Conservation (phyloP, 2,113 vertebrate genomes). For the Pycnonotus jocosus region DNA sequence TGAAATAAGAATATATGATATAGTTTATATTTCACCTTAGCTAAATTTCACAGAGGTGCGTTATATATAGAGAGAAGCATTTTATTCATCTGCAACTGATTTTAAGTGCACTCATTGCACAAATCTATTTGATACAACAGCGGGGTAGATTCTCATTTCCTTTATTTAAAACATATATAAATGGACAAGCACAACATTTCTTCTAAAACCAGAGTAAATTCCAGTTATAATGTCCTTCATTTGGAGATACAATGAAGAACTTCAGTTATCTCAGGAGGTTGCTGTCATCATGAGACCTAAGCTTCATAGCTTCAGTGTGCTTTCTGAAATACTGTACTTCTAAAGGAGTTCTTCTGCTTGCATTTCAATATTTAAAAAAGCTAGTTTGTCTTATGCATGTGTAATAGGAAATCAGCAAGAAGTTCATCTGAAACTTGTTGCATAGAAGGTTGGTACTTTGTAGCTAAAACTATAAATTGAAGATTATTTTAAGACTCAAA, state of each 20-base stretch:
- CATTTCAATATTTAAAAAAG: not conserved
- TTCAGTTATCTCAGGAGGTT: not conserved
- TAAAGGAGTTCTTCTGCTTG: not conserved
- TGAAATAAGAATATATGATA: slow-evolving; percentile 36
- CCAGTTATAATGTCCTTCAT: not conserved
- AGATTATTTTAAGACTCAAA: not conserved
- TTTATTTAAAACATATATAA: not conserved
- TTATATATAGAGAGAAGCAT: slow-evolving; percentile 4
- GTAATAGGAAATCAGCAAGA: not conserved
- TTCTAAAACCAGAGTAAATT: not conserved
- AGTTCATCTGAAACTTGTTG: not conserved
- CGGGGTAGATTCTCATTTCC: not conserved
- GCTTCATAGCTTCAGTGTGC: not conserved
- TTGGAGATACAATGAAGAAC: not conserved
- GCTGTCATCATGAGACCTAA: not conserved
- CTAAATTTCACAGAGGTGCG: slow-evolving; percentile 44
- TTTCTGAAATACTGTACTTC: not conserved
- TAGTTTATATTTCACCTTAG: slow-evolving; percentile 36
- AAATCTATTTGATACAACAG: not conserved
- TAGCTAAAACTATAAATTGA: not conserved
- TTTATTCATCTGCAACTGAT: not conserved
- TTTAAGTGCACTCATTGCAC: not conserved
- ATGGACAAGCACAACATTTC: not conserved
- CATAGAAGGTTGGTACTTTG: not conserved
- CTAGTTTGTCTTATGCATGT: not conserved